Conservation (phyloP, 2,797 vertebrate species). For the Melanotaenia trifasciata region DNA sequence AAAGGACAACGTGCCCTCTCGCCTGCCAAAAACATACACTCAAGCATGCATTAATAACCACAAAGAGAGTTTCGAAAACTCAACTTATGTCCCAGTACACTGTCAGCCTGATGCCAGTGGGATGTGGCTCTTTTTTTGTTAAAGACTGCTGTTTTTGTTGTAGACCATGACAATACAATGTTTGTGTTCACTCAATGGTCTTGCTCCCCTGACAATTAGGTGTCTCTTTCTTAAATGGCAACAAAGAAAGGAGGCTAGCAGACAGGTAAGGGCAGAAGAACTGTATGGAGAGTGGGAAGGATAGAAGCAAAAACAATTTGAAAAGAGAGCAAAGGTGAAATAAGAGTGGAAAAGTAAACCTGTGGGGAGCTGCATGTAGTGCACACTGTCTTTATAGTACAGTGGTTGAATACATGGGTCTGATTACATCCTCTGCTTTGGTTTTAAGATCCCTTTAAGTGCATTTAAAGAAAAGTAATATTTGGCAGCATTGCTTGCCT, state of each 20-base stretch:
- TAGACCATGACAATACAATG: constrained; percentile 49
- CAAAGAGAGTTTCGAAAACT: constrained; percentile 50
- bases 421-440: constrained; percentile 27
- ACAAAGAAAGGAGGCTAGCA: constrained; percentile 14
- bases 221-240: constrained; percentile 50
- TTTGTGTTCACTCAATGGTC: constrained; percentile 28
- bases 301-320: constrained; percentile 17
- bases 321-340: constrained; percentile 27
- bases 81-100: constrained; percentile 31
- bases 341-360: constrained; percentile 16
- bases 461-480: constrained; percentile 30
- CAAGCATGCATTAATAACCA: constrained; percentile 59
- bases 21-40: constrained; percentile 71
- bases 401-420: constrained; percentile 48
- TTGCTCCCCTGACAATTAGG: constrained; percentile 61
- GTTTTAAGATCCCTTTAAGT: constrained; percentile 32
- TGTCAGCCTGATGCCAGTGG: constrained; percentile 47
- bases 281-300: not conserved
- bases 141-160: constrained; percentile 53
- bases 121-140: constrained; percentile 33
- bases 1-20: constrained; percentile 73
- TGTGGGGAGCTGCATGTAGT: constrained; percentile 24
- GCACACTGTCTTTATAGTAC: constrained; percentile 24
- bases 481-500: constrained; percentile 40
- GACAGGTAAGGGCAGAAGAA: constrained; percentile 16